These are phyloP conservation scores for Thripadectes ignobilis DNA, from an alignment of 2,797 vertebrate species.

Conservation along the genomic window DNA sequence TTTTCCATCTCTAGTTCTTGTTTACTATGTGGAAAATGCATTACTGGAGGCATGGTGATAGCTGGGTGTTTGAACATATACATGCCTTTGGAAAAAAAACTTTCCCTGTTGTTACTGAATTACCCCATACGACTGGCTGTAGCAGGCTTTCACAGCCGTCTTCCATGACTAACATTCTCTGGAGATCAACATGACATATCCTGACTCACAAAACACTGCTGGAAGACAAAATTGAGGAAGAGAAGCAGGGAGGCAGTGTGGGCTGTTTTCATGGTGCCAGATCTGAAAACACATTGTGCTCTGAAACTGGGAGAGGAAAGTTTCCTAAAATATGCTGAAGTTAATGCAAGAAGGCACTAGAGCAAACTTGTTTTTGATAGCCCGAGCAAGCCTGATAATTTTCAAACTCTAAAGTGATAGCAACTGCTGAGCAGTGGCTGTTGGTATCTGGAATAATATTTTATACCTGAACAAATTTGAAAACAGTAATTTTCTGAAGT, in stretches of 20 bases:
- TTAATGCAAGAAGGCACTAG: background rate
- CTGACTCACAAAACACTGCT: background rate
- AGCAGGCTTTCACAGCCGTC: background rate
- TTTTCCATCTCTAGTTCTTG: background rate
- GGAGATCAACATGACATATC: background rate
- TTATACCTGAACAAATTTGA: background rate
- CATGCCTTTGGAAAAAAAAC: background rate
- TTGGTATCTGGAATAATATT: background rate
- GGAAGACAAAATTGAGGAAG: background rate
- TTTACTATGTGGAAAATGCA: background rate
- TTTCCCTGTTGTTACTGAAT: background rate
- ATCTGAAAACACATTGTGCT: background rate
- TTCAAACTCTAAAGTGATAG: background rate
- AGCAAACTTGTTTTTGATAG: background rate
- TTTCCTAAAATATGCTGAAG: background rate
- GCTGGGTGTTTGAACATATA: background rate
- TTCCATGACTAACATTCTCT: background rate
- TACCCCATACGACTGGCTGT: background rate
- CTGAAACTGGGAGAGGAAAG: background rate
- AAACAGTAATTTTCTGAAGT: background rate
- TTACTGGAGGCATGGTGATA: background rate
- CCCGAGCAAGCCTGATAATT: background rate
- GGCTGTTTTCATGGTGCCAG: background rate
- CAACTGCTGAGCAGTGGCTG: background rate
- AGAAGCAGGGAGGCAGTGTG: background rate